Evolutionary conservation across 2,797 vertebrate species (phyloP).

Genomic region (Sebastes oblongus): DNA sequence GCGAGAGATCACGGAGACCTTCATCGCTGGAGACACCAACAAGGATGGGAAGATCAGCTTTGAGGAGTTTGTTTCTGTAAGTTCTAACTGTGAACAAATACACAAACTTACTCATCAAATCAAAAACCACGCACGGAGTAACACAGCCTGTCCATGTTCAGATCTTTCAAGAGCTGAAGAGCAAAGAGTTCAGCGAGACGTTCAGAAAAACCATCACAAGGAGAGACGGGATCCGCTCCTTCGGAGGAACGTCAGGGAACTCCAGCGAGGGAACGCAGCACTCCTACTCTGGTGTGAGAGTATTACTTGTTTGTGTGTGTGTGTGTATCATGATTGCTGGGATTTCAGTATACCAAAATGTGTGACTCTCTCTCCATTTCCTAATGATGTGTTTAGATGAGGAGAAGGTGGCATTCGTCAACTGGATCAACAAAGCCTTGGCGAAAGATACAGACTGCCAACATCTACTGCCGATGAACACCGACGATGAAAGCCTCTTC

Average conservation of each 20-base stretch:
- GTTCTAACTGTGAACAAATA: constrained; percentile 11
- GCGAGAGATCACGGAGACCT: constrained; percentile 92
- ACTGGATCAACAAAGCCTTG: constrained; percentile 98
- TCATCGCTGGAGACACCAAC: constrained; percentile 90
- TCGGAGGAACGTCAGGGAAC: constrained; percentile 90
- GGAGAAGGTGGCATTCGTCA: constrained; percentile 97
- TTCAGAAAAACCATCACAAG: constrained; percentile 91
- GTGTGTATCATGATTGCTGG: neutral
- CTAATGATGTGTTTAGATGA: constrained; percentile 84
- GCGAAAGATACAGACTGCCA: constrained; percentile 90
- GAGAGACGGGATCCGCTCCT: constrained; percentile 91
- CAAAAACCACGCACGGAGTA: fast-evolving
- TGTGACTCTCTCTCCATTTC: neutral
- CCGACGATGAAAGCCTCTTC: constrained; percentile 89
- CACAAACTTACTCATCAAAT: fast-evolving
- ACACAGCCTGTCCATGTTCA: constrained; percentile 39
- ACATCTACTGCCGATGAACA: constrained; percentile 93
- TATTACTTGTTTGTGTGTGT: neutral
- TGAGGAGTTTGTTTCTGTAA: constrained; percentile 95
- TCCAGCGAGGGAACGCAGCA: constrained; percentile 97
- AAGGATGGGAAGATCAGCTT: constrained; percentile 97
- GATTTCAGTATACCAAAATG: neutral
- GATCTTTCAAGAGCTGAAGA: constrained; percentile 93
- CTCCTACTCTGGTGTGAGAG: constrained; percentile 90
- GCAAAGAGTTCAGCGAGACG: constrained; percentile 91